Percentiles rank a stretch among this genome's conserved stretches.
phyloP scores from a whole-genome alignment of 2,888 invertebrate species.

The Brachypalpus laphriformis region DNA sequence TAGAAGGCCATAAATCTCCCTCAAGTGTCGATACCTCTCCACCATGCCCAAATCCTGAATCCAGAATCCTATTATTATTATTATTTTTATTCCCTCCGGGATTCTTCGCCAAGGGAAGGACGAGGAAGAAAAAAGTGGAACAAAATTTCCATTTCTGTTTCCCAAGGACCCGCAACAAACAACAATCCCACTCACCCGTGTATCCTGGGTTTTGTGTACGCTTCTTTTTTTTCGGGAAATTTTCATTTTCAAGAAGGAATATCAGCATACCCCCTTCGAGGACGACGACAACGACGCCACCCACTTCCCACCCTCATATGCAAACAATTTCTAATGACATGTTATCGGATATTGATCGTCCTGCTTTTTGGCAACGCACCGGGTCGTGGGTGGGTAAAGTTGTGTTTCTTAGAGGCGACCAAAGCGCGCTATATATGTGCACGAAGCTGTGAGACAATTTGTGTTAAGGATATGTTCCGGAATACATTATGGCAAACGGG shows the following conservation, averaged over 20 bases:
- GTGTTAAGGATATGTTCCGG: conserved; percentile 83
- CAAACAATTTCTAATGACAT: conserved; percentile 75
- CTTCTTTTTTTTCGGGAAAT: conserved; percentile 12
- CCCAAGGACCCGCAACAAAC: conserved; percentile 58
- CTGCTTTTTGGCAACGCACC: conserved; percentile 67
- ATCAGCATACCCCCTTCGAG: background rate
- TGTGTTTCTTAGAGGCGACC: conserved; percentile 32
- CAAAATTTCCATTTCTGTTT: conserved; percentile 69
- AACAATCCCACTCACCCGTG: conserved; percentile 32
- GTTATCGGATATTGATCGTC: conserved; percentile 74
- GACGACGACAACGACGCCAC: background rate
- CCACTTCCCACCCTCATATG: conserved; percentile 43
- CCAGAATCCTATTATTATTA: conserved; percentile 76
- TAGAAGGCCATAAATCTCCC: conserved; percentile 82
- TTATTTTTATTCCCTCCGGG: conserved; percentile 78
- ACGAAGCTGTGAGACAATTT: conserved; percentile 80
- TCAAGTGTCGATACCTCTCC: conserved; percentile 80
- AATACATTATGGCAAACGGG: conserved; percentile 82
- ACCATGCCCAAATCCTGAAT: conserved; percentile 43
- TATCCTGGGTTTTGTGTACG: conserved; percentile 42
- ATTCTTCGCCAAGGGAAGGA: conserved; percentile 62
- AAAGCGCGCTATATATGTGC: conserved; percentile 34
- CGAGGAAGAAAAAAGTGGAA: conserved; percentile 27
- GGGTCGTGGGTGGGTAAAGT: conserved; percentile 36
- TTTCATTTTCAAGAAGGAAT: conserved; percentile 31